A percentile compares a stretch with the other conserved stretches of the same genome.
These are phyloP conservation scores for Macrophya annulata DNA, from an alignment of 2,888 invertebrate genomes.

Conservation along the genomic window DNA sequence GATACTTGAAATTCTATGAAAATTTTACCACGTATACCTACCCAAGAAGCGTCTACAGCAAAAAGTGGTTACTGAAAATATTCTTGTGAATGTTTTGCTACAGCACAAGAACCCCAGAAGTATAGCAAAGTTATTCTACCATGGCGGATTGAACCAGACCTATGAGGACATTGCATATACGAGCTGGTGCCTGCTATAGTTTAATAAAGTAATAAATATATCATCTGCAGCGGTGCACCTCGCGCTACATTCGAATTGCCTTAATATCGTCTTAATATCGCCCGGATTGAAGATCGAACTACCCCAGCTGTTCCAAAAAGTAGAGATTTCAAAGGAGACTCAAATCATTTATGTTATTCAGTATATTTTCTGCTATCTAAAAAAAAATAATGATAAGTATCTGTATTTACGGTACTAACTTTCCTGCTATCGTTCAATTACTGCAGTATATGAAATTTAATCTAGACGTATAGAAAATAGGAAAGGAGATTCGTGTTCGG, in stretches of 20 bases:
- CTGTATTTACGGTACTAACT: background rate
- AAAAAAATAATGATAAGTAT: background rate
- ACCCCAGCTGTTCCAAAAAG: constrained; percentile 15
- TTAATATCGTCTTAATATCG: constrained; percentile 33
- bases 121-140: background rate
- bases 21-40: background rate
- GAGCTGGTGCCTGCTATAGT: background rate
- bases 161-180: background rate
- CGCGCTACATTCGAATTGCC: constrained; percentile 26
- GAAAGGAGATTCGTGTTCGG: constrained; percentile 6
- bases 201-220: constrained; percentile 43
- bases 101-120: background rate
- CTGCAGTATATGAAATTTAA: background rate
- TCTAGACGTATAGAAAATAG: background rate
- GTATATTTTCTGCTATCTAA: background rate
- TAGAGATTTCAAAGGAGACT: background rate
- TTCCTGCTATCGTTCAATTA: background rate
- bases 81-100: background rate
- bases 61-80: background rate
- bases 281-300: constrained; percentile 2
- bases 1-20: background rate
- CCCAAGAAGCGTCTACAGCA: background rate
- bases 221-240: constrained; percentile 48
- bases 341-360: background rate
- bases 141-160: constrained; percentile 7